Evolutionary conservation across 2,113 vertebrate genomes (phyloP).

Genomic region (Apteryx owenii): DNA sequence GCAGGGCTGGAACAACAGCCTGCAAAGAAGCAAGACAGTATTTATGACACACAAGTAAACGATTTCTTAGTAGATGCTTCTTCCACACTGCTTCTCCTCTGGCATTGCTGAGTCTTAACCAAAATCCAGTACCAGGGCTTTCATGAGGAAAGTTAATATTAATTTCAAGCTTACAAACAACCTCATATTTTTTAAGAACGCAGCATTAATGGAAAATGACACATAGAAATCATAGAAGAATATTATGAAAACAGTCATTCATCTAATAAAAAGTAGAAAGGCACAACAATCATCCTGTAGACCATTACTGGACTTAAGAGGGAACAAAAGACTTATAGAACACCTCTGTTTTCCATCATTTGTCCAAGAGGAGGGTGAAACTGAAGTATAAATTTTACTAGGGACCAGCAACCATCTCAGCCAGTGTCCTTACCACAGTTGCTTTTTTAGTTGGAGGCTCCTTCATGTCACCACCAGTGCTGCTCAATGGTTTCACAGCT

Average conservation of each 20-base stretch:
- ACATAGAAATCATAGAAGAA: background rate
- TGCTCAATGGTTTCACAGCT: conserved; percentile 87
- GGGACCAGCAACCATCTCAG: too few species aligned
- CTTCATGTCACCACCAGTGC: background rate
- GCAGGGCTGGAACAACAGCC: conserved; percentile 31
- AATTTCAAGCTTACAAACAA: background rate
- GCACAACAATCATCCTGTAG: background rate
- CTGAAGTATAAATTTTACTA: background rate
- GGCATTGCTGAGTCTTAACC: background rate
- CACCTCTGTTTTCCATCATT: fast-evolving
- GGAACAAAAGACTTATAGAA: fast-evolving
- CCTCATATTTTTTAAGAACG: background rate
- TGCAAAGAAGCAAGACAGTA: background rate
- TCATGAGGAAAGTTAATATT: background rate
- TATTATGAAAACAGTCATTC: fast-evolving
- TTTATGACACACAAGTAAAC: background rate
- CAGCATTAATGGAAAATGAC: fast-evolving
- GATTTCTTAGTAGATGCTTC: background rate
- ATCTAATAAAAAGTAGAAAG: background rate
- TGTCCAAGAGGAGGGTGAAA: background rate
- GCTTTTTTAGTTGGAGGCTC: conserved; percentile 54
- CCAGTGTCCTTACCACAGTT: conserved; percentile 58
- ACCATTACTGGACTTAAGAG: background rate
- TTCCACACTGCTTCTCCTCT: background rate
- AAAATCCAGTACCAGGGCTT: background rate